Conservation (phyloP, 2,113 vertebrate species). For the Crocuta crocuta region DNA sequence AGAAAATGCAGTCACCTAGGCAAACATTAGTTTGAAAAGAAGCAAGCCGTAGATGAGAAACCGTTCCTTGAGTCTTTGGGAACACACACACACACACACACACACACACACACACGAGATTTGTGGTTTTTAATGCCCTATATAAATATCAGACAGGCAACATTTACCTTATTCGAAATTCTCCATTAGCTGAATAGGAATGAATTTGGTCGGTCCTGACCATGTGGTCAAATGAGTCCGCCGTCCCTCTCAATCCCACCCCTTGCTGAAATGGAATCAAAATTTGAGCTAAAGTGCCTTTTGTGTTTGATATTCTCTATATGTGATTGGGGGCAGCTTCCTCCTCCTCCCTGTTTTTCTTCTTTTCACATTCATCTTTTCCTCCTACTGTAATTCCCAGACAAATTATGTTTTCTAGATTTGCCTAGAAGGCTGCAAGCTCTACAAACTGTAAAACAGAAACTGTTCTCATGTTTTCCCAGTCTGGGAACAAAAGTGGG, state of each 20-base stretch:
- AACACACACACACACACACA: not conserved
- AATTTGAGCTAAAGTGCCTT: not conserved
- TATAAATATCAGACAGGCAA: conserved; percentile 57
- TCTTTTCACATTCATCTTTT: not conserved
- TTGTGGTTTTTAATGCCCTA: conserved; percentile 63
- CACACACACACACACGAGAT: not conserved
- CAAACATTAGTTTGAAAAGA: conserved; percentile 66
- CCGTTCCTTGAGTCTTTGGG: conserved; percentile 57
- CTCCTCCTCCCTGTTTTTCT: too few relatives aligned
- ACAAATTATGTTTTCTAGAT: not conserved
- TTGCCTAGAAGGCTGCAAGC: not conserved
- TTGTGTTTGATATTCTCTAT: not conserved
- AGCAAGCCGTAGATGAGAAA: conserved; percentile 51
- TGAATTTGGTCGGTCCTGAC: conserved; percentile 31
- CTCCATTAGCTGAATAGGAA: conserved; percentile 32
- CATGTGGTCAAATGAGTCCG: not conserved
- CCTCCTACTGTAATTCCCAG: not conserved
- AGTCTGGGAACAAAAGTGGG: conserved; percentile 12
- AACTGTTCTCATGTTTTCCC: conserved; percentile 17
- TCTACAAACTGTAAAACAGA: not conserved
- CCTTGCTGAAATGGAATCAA: conserved; percentile 24
- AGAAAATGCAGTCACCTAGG: conserved; percentile 60
- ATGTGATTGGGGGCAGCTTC: too few relatives aligned
- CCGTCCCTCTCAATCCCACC: not conserved
- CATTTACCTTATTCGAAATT: conserved; percentile 56